Conservation (phyloP, 2,888 invertebrate species). For the Leptopilina myrica region DNA sequence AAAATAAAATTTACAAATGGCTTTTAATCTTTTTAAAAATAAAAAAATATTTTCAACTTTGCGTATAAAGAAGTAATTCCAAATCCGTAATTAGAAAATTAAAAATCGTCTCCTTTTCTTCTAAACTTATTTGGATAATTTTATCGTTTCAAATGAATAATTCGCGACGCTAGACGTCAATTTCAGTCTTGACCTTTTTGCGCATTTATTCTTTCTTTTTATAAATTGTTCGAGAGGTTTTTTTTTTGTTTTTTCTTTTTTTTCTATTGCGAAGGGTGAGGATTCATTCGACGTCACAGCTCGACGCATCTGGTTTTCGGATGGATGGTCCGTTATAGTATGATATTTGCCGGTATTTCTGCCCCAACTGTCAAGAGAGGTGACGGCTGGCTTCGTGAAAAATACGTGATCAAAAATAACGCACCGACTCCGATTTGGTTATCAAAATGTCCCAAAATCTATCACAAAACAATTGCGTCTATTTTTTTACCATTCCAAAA, state of each 20-base stretch:
- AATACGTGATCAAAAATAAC: conserved; percentile 37
- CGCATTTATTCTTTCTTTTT: not conserved
- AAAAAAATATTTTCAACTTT: too few species aligned
- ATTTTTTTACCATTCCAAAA: too few species aligned
- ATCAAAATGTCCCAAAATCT: conserved; percentile 18
- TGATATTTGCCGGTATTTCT: conserved; percentile 47
- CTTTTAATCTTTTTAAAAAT: too few species aligned
- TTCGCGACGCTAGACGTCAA: not conserved
- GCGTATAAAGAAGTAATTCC: too few species aligned
- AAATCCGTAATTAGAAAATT: too few species aligned
- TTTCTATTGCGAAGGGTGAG: conserved; percentile 8
- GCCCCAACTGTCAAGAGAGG: conserved; percentile 29
- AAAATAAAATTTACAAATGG: too few species aligned
- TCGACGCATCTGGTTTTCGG: conserved; percentile 46
- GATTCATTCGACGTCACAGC: conserved; percentile 28
- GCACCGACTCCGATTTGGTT: conserved; percentile 30
- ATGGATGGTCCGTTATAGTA: conserved; percentile 45
- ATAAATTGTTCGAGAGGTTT: conserved; percentile 2
- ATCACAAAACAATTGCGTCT: conserved; percentile 4
- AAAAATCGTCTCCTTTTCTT: too few species aligned
- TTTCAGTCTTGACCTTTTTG: conserved; percentile 27
- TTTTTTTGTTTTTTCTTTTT: not conserved
- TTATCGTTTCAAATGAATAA: conserved; percentile 13
- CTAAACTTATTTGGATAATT: too few species aligned
- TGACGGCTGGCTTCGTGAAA: conserved; percentile 31